A percentile compares a stretch with the other conserved stretches of the same genome.
These are phyloP conservation scores for Capromys pilorides DNA, from an alignment of 2,797 vertebrate genomes.

Conservation along the genomic window DNA sequence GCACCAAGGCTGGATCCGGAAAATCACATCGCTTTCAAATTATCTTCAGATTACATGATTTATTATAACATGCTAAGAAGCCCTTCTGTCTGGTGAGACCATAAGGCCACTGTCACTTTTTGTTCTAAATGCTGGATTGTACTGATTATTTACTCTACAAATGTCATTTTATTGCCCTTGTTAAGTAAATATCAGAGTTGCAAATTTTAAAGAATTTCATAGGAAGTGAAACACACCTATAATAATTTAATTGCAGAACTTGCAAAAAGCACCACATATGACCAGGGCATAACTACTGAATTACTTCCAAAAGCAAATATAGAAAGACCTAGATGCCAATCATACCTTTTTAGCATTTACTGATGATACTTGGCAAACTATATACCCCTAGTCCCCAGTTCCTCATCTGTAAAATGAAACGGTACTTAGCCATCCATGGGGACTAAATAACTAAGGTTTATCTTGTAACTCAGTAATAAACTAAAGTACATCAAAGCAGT, in stretches of 20 bases:
- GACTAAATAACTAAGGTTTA: not conserved
- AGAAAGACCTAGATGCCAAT: not conserved
- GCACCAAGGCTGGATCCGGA: not conserved
- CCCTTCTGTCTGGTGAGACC: not conserved
- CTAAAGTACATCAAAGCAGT: not conserved
- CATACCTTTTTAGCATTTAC: not conserved
- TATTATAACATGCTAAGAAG: constrained; percentile 5
- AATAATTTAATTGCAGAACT: not conserved
- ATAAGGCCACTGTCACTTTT: not conserved
- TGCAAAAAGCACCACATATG: not conserved
- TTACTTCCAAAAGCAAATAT: not conserved
- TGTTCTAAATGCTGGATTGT: not conserved
- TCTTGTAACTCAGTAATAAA: not conserved
- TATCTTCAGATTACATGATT: constrained; percentile 4
- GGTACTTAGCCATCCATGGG: not conserved
- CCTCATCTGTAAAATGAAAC: not conserved
- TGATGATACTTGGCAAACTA: not conserved
- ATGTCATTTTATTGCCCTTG: not conserved
- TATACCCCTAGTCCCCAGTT: not conserved
- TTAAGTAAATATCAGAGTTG: not conserved
- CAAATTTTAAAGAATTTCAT: not conserved
- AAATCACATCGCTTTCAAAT: not conserved
- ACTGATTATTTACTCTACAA: not conserved
- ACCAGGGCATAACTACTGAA: not conserved
- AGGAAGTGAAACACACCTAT: not conserved